A percentile compares a stretch with the other conserved stretches of the same genome.
Evolutionary conservation across 2,888 invertebrate genomes (phyloP).

Genomic region (Pristionchus exspectatus): DNA sequence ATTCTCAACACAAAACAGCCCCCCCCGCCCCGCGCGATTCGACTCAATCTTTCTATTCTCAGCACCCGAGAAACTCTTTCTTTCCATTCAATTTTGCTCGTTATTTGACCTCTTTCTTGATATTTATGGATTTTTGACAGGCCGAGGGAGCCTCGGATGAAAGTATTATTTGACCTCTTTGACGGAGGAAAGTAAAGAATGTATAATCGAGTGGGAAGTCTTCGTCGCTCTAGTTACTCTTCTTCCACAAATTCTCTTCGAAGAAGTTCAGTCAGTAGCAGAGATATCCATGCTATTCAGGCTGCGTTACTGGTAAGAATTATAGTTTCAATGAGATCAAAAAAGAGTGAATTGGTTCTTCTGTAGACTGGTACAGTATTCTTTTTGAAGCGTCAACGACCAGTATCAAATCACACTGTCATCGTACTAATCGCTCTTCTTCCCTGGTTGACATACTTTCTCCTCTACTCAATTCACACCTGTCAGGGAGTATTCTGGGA

Average conservation of each 20-base stretch:
- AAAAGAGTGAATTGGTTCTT: not conserved
- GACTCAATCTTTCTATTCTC: not conserved
- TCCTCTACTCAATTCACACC: conserved; percentile 39
- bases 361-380: not conserved
- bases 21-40: too few relatives aligned
- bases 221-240: conserved; percentile 32
- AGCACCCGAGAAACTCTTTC: not conserved
- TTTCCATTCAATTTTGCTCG: not conserved
- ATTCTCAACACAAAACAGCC: not conserved
- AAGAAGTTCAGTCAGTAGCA: conserved; percentile 48
- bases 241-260: conserved; percentile 2
- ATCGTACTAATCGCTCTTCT: conserved; percentile 35
- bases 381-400: conserved; percentile 34
- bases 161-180: too few relatives aligned
- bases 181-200: not conserved
- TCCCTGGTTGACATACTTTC: conserved; percentile 42
- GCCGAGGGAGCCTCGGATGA: not conserved
- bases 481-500: conserved; percentile 36
- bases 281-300: conserved; percentile 43
- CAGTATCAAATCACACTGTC: conserved; percentile 43
- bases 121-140: not conserved
- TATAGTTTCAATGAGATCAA: not conserved
- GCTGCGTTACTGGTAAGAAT: conserved; percentile 16
- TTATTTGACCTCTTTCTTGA: not conserved
- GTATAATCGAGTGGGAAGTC: conserved; percentile 50